phyloP scores from a whole-genome alignment of 2,888 invertebrate genomes.

The Luperina nickerlii region DNA sequence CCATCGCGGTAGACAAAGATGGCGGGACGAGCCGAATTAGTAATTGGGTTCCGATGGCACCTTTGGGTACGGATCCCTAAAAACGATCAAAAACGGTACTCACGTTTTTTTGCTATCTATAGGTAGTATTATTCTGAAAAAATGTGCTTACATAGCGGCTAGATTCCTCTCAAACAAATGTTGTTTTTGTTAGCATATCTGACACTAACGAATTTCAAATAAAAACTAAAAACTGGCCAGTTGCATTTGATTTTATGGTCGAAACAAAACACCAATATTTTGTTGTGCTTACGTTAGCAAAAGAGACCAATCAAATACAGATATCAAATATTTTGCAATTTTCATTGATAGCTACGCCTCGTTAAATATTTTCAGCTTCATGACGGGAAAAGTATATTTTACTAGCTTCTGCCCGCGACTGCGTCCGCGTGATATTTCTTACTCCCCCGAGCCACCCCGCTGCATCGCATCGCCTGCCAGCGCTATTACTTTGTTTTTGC shows the following conservation, averaged over 20 bases:
- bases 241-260: not conserved
- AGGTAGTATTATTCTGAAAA: not conserved
- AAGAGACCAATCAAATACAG: not conserved
- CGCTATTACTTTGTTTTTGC: too few relatives aligned
- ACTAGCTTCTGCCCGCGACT: too few relatives aligned
- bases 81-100: not conserved
- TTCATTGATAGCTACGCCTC: not conserved
- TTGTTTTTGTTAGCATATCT: slow-evolving; percentile 20
- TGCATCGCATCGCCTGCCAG: too few relatives aligned
- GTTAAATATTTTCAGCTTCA: not conserved
- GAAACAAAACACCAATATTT: not conserved
- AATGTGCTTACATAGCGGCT: slow-evolving; percentile 5
- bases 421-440: too few relatives aligned
- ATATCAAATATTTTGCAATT: not conserved
- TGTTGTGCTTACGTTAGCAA: not conserved
- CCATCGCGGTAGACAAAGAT: too few relatives aligned
- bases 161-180: not conserved
- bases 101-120: not conserved
- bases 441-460: too few relatives aligned
- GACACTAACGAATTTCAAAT: slow-evolving; percentile 54
- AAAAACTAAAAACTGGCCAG: slow-evolving; percentile 20
- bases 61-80: too few relatives aligned
- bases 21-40: too few relatives aligned
- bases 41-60: too few relatives aligned
- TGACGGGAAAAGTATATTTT: not conserved